Conservation (phyloP, 2,888 invertebrate species). For the Corythucha ciliata region DNA sequence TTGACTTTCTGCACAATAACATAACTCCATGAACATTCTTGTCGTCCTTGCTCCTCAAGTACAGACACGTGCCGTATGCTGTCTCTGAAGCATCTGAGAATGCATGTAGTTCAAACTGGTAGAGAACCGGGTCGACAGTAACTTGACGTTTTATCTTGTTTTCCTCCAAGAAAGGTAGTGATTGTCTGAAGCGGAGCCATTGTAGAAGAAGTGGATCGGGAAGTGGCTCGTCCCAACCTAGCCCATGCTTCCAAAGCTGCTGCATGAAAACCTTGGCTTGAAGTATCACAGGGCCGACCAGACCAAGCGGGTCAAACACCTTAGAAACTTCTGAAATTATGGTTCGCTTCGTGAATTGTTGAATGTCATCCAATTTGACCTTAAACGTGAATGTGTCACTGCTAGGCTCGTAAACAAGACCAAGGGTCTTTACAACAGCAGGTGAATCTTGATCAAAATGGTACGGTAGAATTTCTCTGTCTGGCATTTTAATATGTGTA, state of each 20-base stretch:
- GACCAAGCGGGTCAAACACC: slow-evolving; percentile 35
- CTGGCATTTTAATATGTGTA: too few species aligned
- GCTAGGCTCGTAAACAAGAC: slow-evolving; percentile 25
- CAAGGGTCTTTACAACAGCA: slow-evolving; percentile 20
- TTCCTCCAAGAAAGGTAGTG: neutral
- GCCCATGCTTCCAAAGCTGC: slow-evolving; percentile 29
- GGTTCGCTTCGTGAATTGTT: slow-evolving; percentile 31
- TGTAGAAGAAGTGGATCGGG: neutral
- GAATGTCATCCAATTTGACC: too few species aligned
- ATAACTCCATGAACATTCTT: too few species aligned
- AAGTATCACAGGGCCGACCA: slow-evolving; percentile 33
- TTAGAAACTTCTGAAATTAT: slow-evolving; percentile 30
- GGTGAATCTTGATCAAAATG: too few species aligned
- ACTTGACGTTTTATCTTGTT: neutral
- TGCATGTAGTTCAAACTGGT: slow-evolving; percentile 17
- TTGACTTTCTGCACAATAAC: slow-evolving; percentile 18
- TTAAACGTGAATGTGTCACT: slow-evolving; percentile 22
- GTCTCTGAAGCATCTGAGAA: slow-evolving; percentile 28
- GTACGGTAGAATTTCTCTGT: too few species aligned
- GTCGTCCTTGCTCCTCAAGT: neutral
- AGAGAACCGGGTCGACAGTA: neutral
- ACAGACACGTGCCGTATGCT: slow-evolving; percentile 16
- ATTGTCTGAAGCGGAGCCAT: neutral
- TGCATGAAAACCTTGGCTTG: slow-evolving; percentile 32
- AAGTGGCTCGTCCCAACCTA: slow-evolving; percentile 33